A percentile compares a stretch with the other conserved stretches of the same genome.
Evolutionary conservation across 2,797 vertebrate species (phyloP).

Genomic region (Spinus pinus): DNA sequence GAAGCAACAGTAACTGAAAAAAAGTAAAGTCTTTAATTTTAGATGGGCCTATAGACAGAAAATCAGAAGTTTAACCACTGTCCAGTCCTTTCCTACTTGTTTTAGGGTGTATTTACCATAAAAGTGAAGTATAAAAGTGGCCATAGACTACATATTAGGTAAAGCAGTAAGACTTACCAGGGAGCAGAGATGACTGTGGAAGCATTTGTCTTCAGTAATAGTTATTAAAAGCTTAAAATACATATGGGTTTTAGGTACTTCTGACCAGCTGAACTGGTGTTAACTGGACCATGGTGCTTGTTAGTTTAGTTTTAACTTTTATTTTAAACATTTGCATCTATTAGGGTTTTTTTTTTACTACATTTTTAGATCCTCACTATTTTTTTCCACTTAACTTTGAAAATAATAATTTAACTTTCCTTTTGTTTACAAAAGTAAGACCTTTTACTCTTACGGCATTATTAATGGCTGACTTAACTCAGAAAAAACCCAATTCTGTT

Average conservation of each 20-base stretch:
- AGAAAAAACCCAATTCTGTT: neutral
- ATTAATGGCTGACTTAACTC: neutral
- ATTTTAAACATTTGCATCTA: neutral
- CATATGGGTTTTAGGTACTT: fast-evolving
- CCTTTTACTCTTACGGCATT: neutral
- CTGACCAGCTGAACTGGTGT: neutral
- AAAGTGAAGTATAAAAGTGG: neutral
- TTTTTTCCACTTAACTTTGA: neutral
- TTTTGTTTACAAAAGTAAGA: neutral
- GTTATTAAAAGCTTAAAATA: neutral
- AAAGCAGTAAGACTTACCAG: neutral
- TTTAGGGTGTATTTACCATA: neutral
- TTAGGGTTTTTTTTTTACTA: neutral
- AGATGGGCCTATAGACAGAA: neutral
- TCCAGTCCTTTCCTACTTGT: neutral
- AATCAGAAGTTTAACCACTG: neutral
- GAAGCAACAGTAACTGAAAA: neutral
- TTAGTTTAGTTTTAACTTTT: neutral
- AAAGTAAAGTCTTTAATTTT: neutral
- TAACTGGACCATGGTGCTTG: neutral
- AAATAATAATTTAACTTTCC: neutral
- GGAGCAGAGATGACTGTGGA: neutral
- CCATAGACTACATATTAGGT: neutral
- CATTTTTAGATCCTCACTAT: neutral
- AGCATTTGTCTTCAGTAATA: neutral